phyloP scores from a whole-genome alignment of 1,140 invertebrate species.

The Caenorhabditis inopinata region DNA sequence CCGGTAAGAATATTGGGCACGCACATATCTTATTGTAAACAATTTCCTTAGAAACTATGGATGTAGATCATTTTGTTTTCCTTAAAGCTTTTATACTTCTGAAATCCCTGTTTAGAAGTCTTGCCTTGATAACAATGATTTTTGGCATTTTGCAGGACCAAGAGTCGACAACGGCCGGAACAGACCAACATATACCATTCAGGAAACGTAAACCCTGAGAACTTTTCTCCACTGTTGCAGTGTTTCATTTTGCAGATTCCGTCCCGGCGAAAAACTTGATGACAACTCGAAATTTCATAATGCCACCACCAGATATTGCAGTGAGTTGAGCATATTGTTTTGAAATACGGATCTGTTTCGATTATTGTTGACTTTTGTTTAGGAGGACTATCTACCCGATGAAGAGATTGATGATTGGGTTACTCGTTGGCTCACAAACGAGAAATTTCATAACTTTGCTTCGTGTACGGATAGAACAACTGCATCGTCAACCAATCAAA shows the following conservation, averaged over 20 bases:
- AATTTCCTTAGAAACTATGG: too few relatives aligned
- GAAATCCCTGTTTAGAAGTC: not conserved
- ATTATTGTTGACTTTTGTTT: not conserved
- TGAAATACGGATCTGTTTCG: too few relatives aligned
- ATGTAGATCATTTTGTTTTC: too few relatives aligned
- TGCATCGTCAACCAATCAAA: not conserved
- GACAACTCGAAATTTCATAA: conserved; percentile 10
- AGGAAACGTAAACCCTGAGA: conserved; percentile 31
- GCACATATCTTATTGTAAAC: too few relatives aligned
- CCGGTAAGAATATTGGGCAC: not conserved
- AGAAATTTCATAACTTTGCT: conserved; percentile 6
- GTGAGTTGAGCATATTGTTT: too few relatives aligned
- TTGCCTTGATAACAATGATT: not conserved
- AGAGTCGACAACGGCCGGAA: not conserved
- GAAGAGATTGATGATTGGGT: not conserved
- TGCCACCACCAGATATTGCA: conserved; percentile 10
- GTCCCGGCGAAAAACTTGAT: not conserved
- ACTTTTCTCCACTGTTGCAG: not conserved
- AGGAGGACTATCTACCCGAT: conserved; percentile 6
- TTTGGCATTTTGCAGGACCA: not conserved
- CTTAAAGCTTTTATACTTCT: not conserved
- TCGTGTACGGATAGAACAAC: not conserved
- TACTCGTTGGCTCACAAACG: not conserved
- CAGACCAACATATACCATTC: conserved; percentile 4
- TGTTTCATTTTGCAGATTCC: not conserved